Conservation (phyloP, 2,888 invertebrate species). For the Clanis bilineata region DNA sequence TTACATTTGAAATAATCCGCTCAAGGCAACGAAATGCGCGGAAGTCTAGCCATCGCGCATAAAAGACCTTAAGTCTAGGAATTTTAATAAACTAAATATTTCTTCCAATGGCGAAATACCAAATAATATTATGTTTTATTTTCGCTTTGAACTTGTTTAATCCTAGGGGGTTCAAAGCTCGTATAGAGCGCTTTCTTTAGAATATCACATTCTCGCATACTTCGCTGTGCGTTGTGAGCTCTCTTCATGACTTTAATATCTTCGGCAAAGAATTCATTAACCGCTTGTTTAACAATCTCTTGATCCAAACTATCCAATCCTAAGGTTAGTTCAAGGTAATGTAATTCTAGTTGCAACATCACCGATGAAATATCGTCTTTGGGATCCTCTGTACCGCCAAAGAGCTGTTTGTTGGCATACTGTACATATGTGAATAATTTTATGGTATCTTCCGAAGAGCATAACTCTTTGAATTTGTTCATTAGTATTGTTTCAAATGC, state of each 20-base stretch:
- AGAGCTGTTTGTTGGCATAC: slow-evolving; percentile 35
- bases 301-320: slow-evolving; percentile 35
- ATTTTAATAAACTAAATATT: slow-evolving; percentile 25
- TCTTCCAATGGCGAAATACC: not conserved
- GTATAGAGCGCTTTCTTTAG: slow-evolving; percentile 35
- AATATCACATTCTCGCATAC: slow-evolving; percentile 37
- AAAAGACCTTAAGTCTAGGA: slow-evolving; percentile 25
- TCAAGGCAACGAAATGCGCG: slow-evolving; percentile 40
- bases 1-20: slow-evolving; percentile 65
- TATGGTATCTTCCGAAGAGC: slow-evolving; percentile 35
- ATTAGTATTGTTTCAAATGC: slow-evolving; percentile 36
- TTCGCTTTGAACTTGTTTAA: slow-evolving; percentile 26
- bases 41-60: slow-evolving; percentile 27
- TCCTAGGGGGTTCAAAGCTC: slow-evolving; percentile 44
- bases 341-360: slow-evolving; percentile 35
- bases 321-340: slow-evolving; percentile 31
- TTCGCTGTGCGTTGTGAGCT: slow-evolving; percentile 39
- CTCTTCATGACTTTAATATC: slow-evolving; percentile 36
- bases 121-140: slow-evolving; percentile 20
- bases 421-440: slow-evolving; percentile 45
- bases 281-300: slow-evolving; percentile 36
- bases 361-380: slow-evolving; percentile 35
- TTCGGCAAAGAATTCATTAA: slow-evolving; percentile 33
- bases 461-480: slow-evolving; percentile 36
- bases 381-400: slow-evolving; percentile 36